These are phyloP conservation scores for Lasiurus cinereus DNA, from an alignment of 2,113 vertebrate genomes.

Conservation along the genomic window DNA sequence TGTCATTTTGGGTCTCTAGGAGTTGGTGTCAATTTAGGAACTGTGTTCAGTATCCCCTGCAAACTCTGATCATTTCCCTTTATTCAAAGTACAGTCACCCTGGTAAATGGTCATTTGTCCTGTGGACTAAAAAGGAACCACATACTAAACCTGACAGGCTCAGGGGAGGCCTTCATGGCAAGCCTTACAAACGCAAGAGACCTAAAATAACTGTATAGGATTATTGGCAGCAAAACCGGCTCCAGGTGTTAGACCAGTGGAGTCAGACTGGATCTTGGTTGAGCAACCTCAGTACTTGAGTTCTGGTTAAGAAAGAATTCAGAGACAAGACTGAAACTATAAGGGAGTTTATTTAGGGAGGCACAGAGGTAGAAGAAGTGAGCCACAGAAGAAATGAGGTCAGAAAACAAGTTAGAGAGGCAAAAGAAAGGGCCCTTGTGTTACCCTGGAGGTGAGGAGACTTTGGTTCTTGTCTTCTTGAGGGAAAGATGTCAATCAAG, in stretches of 20 bases:
- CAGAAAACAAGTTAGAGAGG: neutral
- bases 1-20: neutral
- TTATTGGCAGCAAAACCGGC: neutral
- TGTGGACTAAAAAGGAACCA: neutral
- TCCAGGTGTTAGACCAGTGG: neutral
- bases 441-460: too few species aligned
- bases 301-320: neutral
- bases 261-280: neutral
- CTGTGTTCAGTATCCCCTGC: neutral
- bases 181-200: neutral
- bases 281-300: neutral
- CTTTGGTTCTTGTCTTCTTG: too few species aligned
- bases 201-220: neutral
- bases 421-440: neutral
- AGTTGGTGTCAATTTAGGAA: conserved; percentile 10
- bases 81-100: neutral
- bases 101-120: neutral
- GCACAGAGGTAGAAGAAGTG: neutral
- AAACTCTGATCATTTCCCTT: neutral
- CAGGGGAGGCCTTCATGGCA: neutral
- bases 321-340: neutral
- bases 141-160: neutral
- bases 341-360: neutral
- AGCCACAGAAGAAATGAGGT: neutral
- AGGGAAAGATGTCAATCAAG: too few species aligned